Base-by-base conservation (phyloP, 2,797 vertebrate species). In the Eulemur mongoz region DNA sequence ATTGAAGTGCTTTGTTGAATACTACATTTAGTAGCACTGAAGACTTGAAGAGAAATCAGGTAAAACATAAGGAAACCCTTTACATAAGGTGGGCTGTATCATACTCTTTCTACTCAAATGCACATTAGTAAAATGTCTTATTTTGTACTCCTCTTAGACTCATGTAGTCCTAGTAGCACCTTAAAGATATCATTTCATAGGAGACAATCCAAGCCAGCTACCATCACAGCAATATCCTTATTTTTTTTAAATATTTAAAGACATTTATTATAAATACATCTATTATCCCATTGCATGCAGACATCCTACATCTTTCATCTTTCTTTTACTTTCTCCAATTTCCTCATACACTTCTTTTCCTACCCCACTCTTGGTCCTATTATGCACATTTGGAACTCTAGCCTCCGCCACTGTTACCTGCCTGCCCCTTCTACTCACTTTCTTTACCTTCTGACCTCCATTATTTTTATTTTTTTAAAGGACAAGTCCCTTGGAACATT, bases 161-260 rank as follows among this genome's bases (percentile, higher is more conserved):
- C 25, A 80, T 11, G 1, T 5, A 86, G 70, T 40, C 32, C 61
- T 80, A 67, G n/a, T 7, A 67, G 61, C 7, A n/a, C 18, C 59
- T 95, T 67, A 82, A 89, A 89, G 13, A 87, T 35, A 40, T 76
- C 65, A 76, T 65, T 89, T 88, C 57, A 84, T 8, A 73, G n/a
- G 5, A 89, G 43, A 90, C 2, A 83, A 91, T 70, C 43, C 3
- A 90, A 94, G 50, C 38, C 83, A 63, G 12, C 23, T 73, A 65
- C 45, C 63, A 43, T 45, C 79, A 84, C 6, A 93, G 63, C 59
- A 82, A 32, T 43, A 48, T 14, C 7, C 9, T 85, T 92, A 48
- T 35, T 61, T 75, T 75, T 78, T 73, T 85, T 25, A 32, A 91
- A 80, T 50, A 25, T 35, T 40, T 54, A 61, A 57, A 15, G 38